Percentiles rank a stretch among this genome's conserved stretches.
Conservation (phyloP, 2,113 vertebrate genomes). For the Sula dactylatra region DNA sequence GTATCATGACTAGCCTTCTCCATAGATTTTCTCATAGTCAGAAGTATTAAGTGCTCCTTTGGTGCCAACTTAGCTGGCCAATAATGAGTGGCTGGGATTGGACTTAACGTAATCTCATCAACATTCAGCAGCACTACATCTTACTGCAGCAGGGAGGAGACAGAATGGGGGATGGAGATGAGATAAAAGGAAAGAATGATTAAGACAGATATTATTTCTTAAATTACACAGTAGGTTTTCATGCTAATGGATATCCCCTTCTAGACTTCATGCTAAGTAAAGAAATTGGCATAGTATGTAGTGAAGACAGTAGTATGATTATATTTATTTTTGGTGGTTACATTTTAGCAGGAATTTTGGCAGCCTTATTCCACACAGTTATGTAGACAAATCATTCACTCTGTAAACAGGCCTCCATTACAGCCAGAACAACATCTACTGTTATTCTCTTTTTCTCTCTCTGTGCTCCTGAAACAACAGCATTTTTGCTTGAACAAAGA, state of each 20-base stretch:
- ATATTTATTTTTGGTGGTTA: background rate
- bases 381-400: background rate
- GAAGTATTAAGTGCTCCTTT: background rate
- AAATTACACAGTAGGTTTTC: background rate
- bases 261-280: background rate
- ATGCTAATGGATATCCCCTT: background rate
- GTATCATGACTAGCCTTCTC: background rate
- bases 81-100: background rate
- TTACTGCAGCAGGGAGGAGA: background rate
- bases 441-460: background rate
- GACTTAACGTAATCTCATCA: background rate
- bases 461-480: background rate
- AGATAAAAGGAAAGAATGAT: background rate
- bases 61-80: background rate
- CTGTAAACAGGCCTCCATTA: background rate
- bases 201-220: slow-evolving; percentile 15
- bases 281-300: background rate
- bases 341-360: background rate
- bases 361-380: background rate
- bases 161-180: background rate
- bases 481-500: background rate
- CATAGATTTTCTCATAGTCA: background rate
- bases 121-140: background rate
- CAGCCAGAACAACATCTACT: background rate
- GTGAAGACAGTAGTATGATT: background rate